These are phyloP conservation scores for Ormyrus thymus DNA, from an alignment of 2,888 invertebrate species.

Conservation along the genomic window DNA sequence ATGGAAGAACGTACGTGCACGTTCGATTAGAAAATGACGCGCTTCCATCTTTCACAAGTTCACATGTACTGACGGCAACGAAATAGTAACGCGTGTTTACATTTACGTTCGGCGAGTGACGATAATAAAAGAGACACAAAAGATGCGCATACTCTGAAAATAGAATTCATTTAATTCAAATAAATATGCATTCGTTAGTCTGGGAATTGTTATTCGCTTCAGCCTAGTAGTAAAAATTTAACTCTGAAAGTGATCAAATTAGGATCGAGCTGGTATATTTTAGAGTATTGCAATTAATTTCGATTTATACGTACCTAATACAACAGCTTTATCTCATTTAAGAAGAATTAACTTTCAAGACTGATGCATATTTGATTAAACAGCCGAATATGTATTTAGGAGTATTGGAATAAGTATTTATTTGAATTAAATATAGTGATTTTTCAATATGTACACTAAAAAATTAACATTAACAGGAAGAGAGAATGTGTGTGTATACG, in stretches of 20 bases:
- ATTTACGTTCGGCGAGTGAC: conserved; percentile 3
- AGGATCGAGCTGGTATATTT: too few relatives aligned
- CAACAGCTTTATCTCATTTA: too few relatives aligned
- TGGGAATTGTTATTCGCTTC: too few relatives aligned
- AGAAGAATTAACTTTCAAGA: too few relatives aligned
- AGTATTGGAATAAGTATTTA: neutral
- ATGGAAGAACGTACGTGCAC: conserved; percentile 7
- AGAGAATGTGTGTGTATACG: conserved; percentile 20
- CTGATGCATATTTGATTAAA: too few relatives aligned
- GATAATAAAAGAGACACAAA: conserved; percentile 9
- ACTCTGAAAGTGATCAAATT: too few relatives aligned
- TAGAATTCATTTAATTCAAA: conserved; percentile 5
- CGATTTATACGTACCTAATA: too few relatives aligned
- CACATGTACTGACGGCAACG: neutral
- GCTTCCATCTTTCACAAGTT: conserved; percentile 14
- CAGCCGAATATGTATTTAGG: neutral
- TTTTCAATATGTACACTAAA: too few relatives aligned
- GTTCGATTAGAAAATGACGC: conserved; percentile 41
- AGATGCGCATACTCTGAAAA: neutral
- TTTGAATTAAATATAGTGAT: conserved; percentile 11
- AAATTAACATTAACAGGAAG: neutral
- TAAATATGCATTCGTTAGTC: neutral
- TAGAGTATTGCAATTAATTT: too few relatives aligned
- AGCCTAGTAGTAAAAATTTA: too few relatives aligned
- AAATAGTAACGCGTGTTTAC: conserved; percentile 1